phyloP scores from a whole-genome alignment of 1,140 invertebrate species.

The Lepidurus couesii region DNA sequence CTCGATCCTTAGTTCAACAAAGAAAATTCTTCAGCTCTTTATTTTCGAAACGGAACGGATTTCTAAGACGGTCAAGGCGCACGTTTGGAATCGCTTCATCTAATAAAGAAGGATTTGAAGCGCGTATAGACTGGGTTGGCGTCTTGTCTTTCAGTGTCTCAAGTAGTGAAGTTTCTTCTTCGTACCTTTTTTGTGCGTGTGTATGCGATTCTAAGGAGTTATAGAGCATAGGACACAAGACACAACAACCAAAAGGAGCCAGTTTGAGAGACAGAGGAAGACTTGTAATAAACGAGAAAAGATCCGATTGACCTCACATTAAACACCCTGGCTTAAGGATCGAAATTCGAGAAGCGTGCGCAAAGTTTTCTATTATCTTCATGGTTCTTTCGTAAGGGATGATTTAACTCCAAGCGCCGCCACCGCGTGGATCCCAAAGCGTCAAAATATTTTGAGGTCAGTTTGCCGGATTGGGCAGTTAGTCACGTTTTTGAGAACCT shows the following conservation, averaged over 20 bases:
- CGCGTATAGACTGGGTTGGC: neutral
- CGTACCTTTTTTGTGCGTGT: neutral
- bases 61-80: neutral
- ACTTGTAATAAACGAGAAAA: neutral
- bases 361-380: neutral
- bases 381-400: neutral
- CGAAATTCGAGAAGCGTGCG: neutral
- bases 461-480: neutral
- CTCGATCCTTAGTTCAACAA: too few species aligned
- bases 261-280: neutral
- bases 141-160: slow-evolving; percentile 5
- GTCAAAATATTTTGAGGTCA: neutral
- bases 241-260: neutral
- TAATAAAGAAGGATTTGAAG: neutral
- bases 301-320: neutral
- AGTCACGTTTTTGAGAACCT: neutral
- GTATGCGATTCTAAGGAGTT: neutral
- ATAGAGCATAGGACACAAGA: neutral
- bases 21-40: neutral
- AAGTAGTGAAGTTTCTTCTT: neutral
- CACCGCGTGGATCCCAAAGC: neutral
- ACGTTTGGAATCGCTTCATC: neutral
- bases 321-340: neutral
- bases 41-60: neutral
- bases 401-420: neutral